Evolutionary conservation across 2,797 vertebrate genomes (phyloP).

Genomic region (Onychomys torridus): DNA sequence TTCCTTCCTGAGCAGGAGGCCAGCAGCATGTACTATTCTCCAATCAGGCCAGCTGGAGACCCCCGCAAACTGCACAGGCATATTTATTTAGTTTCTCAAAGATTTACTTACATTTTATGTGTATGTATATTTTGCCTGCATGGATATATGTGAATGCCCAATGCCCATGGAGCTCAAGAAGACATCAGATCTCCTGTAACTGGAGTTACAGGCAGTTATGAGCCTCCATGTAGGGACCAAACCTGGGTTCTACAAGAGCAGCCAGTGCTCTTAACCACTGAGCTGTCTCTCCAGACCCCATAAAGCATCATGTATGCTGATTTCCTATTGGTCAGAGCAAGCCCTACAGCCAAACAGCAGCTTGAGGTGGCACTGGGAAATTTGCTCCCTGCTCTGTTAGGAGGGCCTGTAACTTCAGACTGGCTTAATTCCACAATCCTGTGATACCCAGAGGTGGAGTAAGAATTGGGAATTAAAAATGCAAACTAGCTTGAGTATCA

Average conservation of each 20-base stretch:
- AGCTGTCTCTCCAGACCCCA: not conserved
- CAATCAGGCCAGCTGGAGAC: not conserved
- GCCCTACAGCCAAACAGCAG: not conserved
- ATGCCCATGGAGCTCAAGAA: not conserved
- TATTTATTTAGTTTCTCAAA: not conserved
- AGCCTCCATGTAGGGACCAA: not conserved
- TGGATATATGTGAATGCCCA: not conserved
- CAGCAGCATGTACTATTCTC: not conserved
- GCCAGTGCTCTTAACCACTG: not conserved
- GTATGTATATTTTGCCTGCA: not conserved
- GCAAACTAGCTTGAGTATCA: not conserved
- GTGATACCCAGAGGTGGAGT: not conserved
- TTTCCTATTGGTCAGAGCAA: constrained; percentile 36
- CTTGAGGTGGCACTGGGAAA: not conserved
- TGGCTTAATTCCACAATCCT: not conserved
- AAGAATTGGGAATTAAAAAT: constrained; percentile 33
- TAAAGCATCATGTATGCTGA: constrained; percentile 2
- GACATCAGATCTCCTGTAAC: not conserved
- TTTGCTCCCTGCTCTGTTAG: not conserved
- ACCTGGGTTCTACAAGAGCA: not conserved
- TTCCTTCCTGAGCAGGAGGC: not conserved
- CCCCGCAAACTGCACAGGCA: not conserved
- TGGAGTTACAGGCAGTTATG: not conserved
- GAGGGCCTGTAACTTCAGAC: not conserved
- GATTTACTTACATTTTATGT: not conserved